Percentiles rank a stretch among this genome's conserved stretches.
Evolutionary conservation across 2,113 vertebrate genomes (phyloP).

Genomic region (Apodemus speciosus): DNA sequence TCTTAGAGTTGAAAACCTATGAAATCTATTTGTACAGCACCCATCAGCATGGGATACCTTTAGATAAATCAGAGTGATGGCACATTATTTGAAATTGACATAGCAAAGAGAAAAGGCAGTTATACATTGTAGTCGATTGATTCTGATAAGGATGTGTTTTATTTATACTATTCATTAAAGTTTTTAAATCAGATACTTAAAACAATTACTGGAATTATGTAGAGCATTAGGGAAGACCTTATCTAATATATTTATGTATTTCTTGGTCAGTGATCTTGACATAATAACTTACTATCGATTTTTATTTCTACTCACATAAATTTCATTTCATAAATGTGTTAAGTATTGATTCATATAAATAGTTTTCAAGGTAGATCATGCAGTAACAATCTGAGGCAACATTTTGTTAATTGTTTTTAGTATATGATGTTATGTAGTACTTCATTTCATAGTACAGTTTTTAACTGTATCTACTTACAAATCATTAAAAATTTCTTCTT

Average conservation of each 20-base stretch:
- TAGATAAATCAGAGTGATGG: neutral
- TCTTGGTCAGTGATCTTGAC: slow-evolving; percentile 42
- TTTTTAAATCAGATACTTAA: slow-evolving; percentile 41
- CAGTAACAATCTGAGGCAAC: slow-evolving; percentile 29
- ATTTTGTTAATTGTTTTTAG: neutral
- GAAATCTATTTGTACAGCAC: neutral
- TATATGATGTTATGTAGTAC: neutral
- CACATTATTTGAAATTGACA: neutral
- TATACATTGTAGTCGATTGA: neutral
- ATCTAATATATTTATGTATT: slow-evolving; percentile 40
- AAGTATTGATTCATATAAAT: slow-evolving; percentile 55
- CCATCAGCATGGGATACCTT: neutral
- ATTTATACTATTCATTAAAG: slow-evolving; percentile 56
- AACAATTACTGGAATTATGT: slow-evolving; percentile 64
- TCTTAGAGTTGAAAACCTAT: neutral
- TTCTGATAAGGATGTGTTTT: slow-evolving; percentile 16
- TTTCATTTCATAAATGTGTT: slow-evolving; percentile 66
- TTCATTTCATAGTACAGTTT: neutral
- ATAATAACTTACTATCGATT: slow-evolving; percentile 60
- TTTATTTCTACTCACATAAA: slow-evolving; percentile 53
- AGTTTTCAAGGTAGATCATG: slow-evolving; percentile 51
- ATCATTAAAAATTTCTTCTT: neutral
- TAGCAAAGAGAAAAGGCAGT: neutral
- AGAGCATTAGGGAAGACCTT: neutral
- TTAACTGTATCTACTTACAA: neutral